Evolutionary conservation across 92 coral and sea anemone species (phyloP), one percentile per base, ranked within the genome.

Genomic region (Diadumene lineata): DNA sequence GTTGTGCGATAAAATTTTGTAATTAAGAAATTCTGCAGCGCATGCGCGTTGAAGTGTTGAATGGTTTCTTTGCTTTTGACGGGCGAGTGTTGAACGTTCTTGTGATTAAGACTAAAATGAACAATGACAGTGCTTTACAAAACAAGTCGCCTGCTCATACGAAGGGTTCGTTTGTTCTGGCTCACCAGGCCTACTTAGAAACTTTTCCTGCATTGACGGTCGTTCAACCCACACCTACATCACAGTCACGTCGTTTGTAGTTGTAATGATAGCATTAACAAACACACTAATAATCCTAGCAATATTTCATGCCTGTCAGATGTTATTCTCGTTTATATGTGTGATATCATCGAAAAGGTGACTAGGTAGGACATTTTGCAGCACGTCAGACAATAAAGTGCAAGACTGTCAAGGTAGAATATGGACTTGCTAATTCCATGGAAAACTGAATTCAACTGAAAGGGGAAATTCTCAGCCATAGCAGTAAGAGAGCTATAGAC

Each of bases 131-230:
- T 72, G 85, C 19, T 66, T 87, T 74, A 65, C 67, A 79, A 90
- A 90, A 72, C 83, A 84, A 69, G 61, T 60, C 66, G 85, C 77
- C 75, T 81, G 69, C 74, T 43, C 85, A 75, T 75, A 50, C 78
- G 70, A 31, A 64, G 50, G 68, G 79, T 64, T 48, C 64, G 62
- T 66, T 34, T 73, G 76, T 72, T 31, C 73, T 55, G 74, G 16
- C 27, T 71, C 96, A 90, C 87, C 96, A 74, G 96, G 96, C 96
- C 82, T 33, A 46, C 92, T 64, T 63, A 74, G 96, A 82, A 68
- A 90, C 89, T 64, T 13, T 19, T 31, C 33, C 44, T 27, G 32
- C 32, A 26, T 60, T 70, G 29, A 90, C 83, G 92, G 86, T 90
- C 70, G 89, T 66, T 81, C 68, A 60, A 70, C 76, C 70, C 53